phyloP scores from a whole-genome alignment of 2,113 vertebrate genomes.

The Struthio camelus region DNA sequence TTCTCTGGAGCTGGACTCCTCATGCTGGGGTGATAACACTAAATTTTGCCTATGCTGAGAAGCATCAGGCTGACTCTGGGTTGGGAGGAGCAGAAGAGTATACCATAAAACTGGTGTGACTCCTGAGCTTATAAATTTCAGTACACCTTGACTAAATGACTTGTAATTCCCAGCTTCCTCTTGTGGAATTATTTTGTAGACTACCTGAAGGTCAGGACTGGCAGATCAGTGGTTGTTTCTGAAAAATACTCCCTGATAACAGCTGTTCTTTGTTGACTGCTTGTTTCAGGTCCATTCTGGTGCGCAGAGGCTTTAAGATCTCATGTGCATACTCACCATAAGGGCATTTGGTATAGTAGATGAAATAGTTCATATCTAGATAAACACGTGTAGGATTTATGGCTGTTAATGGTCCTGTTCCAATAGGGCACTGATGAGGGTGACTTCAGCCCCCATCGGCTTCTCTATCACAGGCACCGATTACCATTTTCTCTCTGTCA shows the following conservation, averaged over 20 bases:
- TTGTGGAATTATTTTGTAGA: not conserved
- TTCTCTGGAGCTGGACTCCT: not conserved
- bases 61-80: not conserved
- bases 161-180: not conserved
- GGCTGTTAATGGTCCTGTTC: not conserved
- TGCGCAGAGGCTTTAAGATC: not conserved
- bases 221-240: not conserved
- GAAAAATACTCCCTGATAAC: not conserved
- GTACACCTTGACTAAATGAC: rapidly evolving
- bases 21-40: not conserved
- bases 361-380: not conserved
- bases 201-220: not conserved
- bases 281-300: not conserved
- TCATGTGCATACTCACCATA: not conserved
- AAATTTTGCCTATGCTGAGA: not conserved
- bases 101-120: not conserved
- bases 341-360: not conserved
- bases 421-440: not conserved
- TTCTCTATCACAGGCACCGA: not conserved
- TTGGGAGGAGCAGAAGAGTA: not conserved
- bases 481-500: not conserved
- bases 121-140: not conserved
- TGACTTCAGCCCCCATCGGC: not conserved
- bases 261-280: not conserved
- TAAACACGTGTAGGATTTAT: not conserved